Conservation (phyloP, 2,113 vertebrate genomes). For the Fukomys damarensis region DNA sequence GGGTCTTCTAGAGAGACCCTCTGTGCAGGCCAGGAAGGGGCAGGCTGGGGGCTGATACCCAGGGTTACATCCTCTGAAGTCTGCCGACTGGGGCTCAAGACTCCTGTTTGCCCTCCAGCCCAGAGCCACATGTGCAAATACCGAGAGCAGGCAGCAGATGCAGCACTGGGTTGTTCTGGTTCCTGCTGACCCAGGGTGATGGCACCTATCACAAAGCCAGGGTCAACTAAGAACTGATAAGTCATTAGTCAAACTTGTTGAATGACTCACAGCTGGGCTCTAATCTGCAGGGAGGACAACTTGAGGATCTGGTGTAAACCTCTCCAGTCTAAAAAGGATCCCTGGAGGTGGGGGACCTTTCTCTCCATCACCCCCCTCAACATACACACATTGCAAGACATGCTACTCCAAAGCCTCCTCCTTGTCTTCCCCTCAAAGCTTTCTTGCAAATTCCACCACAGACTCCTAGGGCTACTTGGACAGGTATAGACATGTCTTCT, state of each 20-base stretch:
- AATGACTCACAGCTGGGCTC: not conserved
- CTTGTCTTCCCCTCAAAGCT: fast-evolving
- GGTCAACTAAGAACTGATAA: not conserved
- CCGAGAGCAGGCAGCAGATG: fast-evolving
- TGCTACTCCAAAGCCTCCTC: fast-evolving
- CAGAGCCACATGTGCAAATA: fast-evolving
- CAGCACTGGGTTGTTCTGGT: fast-evolving
- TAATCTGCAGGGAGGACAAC: not conserved
- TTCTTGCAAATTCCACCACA: not conserved
- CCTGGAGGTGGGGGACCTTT: too few species aligned
- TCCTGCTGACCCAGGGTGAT: not conserved
- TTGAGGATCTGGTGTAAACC: too few species aligned
- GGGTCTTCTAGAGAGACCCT: not conserved
- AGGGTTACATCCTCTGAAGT: not conserved
- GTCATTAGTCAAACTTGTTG: not conserved
- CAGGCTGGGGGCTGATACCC: not conserved
- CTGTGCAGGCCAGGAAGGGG: fast-evolving
- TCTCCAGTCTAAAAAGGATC: not conserved
- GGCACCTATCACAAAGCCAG: fast-evolving
- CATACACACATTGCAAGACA: too few species aligned
- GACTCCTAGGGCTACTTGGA: not conserved
- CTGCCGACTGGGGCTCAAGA: too few species aligned
- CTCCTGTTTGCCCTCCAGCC: not conserved
- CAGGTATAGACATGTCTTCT: not conserved
- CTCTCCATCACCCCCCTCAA: too few species aligned